Conservation (phyloP, 2,113 vertebrate genomes). For the Eonycteris spelaea region DNA sequence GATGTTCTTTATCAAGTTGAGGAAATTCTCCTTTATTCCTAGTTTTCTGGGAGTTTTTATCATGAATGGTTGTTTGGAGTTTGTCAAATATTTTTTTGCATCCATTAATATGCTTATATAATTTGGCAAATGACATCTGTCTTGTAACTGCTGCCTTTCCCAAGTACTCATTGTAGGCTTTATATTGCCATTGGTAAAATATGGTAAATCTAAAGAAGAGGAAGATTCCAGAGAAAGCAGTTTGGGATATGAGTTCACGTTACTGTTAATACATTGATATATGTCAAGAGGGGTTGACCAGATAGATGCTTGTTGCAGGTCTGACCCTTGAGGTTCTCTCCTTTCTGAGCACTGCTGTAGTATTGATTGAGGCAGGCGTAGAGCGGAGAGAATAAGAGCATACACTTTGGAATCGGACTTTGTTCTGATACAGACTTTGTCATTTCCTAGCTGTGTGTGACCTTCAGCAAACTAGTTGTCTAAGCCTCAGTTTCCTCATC, state of each 20-base stretch:
- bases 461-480: background rate
- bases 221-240: slow-evolving; percentile 11
- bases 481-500: background rate
- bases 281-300: background rate
- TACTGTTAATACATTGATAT: background rate
- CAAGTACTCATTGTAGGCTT: background rate
- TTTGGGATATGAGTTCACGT: background rate
- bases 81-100: background rate
- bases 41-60: background rate
- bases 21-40: background rate
- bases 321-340: background rate
- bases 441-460: background rate
- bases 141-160: background rate
- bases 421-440: background rate
- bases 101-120: background rate
- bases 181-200: background rate
- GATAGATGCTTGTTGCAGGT: background rate
- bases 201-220: background rate
- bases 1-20: background rate
- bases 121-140: background rate
- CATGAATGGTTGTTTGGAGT: background rate
- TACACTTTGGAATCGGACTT: background rate
- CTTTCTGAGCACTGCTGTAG: background rate
- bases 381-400: background rate
- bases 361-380: background rate